phyloP scores from a whole-genome alignment of 1,140 invertebrate species.

The Drosophila persimilis region DNA sequence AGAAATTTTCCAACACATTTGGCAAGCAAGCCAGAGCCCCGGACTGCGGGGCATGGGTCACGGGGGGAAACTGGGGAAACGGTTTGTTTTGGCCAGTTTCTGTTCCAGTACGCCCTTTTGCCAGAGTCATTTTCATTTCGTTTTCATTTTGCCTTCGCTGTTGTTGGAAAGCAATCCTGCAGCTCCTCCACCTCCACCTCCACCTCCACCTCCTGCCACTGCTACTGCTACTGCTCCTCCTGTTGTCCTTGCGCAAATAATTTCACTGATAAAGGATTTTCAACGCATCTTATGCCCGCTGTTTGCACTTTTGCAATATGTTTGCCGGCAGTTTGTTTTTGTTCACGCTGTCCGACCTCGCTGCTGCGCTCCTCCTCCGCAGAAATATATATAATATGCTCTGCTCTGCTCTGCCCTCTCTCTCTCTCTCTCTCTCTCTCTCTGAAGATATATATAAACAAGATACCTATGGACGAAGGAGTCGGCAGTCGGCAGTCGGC shows the following conservation, averaged over 20 bases:
- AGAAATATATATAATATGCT: conserved; percentile 40
- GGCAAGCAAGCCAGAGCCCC: conserved; percentile 41
- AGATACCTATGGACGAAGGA: conserved; percentile 2
- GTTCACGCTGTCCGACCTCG: conserved; percentile 18
- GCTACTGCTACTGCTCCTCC: conserved; percentile 10
- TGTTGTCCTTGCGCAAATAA: conserved; percentile 75
- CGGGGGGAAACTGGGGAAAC: conserved; percentile 40
- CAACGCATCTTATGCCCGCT: conserved; percentile 76
- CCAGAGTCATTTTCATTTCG: conserved; percentile 38
- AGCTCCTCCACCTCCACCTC: conserved; percentile 11
- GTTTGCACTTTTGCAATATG: conserved; percentile 78
- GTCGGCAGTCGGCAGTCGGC: conserved; percentile 1
- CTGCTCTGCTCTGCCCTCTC: neutral
- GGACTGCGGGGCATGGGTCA: neutral
- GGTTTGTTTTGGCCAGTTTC: conserved; percentile 66
- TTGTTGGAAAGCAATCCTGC: neutral
- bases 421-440: conserved; percentile 4
- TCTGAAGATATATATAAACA: conserved; percentile 12
- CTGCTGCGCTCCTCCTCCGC: too few species aligned
- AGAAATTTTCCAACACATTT: conserved; percentile 81
- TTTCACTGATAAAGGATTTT: conserved; percentile 80
- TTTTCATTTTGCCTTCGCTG: conserved; percentile 26
- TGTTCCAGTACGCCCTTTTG: conserved; percentile 26
- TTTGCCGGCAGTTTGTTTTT: conserved; percentile 55
- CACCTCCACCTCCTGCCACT: neutral